Percentiles rank a stretch among this genome's conserved stretches.
Evolutionary conservation across 2,888 invertebrate genomes (phyloP).

Genomic region (Ophioninae sp.): DNA sequence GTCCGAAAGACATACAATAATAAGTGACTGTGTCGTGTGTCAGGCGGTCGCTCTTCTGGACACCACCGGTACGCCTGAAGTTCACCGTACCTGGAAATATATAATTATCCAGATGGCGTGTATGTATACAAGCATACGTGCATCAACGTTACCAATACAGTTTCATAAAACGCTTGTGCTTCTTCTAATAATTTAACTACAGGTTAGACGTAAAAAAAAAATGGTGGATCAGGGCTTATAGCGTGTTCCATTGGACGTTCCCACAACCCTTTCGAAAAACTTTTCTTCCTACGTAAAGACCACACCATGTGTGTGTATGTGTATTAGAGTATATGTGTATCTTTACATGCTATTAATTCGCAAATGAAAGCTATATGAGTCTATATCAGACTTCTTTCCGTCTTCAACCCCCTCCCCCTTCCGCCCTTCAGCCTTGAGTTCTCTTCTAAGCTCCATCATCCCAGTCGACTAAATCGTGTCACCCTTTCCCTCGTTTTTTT

Average conservation of each 20-base stretch:
- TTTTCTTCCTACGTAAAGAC: constrained; percentile 4
- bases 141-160: not conserved
- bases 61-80: not conserved
- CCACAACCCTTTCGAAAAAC: constrained; percentile 27
- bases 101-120: constrained; percentile 18
- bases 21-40: constrained; percentile 1
- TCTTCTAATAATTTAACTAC: constrained; percentile 22
- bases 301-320: not conserved
- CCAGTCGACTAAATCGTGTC: not conserved
- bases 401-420: not conserved
- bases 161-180: not conserved
- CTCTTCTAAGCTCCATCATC: not conserved
- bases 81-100: constrained; percentile 20
- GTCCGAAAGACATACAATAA: constrained; percentile 32
- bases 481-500: constrained; percentile 22
- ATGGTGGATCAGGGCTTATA: not conserved
- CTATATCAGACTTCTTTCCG: constrained; percentile 8
- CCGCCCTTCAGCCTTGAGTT: not conserved
- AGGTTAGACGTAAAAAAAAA: constrained; percentile 1
- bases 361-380: not conserved
- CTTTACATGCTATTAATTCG: constrained; percentile 24
- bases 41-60: not conserved
- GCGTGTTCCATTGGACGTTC: not conserved
- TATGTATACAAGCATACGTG: not conserved
- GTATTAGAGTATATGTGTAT: not conserved